These are phyloP conservation scores for Conger conger DNA, from an alignment of 2,113 vertebrate species.

Conservation along the genomic window DNA sequence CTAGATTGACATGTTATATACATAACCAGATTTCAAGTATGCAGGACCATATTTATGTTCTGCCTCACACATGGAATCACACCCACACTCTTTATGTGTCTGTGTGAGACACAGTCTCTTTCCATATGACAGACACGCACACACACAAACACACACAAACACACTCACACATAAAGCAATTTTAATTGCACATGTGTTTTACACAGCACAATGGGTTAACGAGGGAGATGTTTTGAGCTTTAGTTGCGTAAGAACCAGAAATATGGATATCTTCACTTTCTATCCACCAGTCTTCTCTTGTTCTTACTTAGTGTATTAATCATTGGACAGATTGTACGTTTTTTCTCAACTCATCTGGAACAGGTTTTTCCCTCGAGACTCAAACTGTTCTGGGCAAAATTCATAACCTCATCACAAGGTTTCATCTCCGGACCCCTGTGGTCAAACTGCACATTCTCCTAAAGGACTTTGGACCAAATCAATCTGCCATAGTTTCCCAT, in stretches of 20 bases:
- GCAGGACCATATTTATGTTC: neutral
- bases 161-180: neutral
- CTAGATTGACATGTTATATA: neutral
- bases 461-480: neutral
- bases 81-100: neutral
- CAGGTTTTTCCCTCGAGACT: neutral
- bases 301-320: neutral
- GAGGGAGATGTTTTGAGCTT: neutral
- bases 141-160: too few relatives aligned
- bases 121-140: neutral
- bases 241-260: neutral
- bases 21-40: neutral
- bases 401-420: neutral
- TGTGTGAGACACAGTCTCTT: neutral
- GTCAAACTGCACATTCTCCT: neutral
- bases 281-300: neutral
- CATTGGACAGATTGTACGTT: neutral
- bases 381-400: too few relatives aligned
- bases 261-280: neutral
- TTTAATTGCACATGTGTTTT: neutral
- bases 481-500: neutral
- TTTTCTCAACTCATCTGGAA: neutral
- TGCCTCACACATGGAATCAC: neutral
- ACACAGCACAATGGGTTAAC: neutral
- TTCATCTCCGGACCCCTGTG: neutral